A percentile compares a stretch with the other conserved stretches of the same genome.
Evolutionary conservation across 1,140 invertebrate genomes (phyloP).

Genomic region (Psilanteris sp.): DNA sequence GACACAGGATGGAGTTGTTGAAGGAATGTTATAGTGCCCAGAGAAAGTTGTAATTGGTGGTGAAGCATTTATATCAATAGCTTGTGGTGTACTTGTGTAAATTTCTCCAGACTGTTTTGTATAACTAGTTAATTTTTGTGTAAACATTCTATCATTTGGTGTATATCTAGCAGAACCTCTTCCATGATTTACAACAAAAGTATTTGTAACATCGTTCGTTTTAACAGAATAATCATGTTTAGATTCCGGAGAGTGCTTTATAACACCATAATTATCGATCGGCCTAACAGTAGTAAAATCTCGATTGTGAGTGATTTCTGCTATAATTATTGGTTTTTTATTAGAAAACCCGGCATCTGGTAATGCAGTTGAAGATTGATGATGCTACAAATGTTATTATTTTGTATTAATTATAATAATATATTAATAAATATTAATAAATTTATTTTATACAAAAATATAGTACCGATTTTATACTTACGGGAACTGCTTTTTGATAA

Average conservation of each 20-base stretch:
- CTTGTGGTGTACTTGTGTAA: slow-evolving; percentile 34
- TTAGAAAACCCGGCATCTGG: slow-evolving; percentile 65
- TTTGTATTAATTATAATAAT: not conserved
- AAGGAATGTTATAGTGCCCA: slow-evolving; percentile 50
- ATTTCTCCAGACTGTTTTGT: slow-evolving; percentile 5
- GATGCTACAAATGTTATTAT: slow-evolving; percentile 25
- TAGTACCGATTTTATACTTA: slow-evolving; percentile 19
- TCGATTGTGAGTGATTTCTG: slow-evolving; percentile 29
- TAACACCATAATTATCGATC: slow-evolving; percentile 9
- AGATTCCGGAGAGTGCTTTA: slow-evolving; percentile 30
- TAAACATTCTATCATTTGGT: slow-evolving; percentile 43
- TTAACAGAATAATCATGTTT: slow-evolving; percentile 23
- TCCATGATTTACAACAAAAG: slow-evolving; percentile 58
- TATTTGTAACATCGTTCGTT: slow-evolving; percentile 29
- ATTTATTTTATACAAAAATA: not conserved
- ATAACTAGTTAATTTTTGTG: slow-evolving; percentile 30
- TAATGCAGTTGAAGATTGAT: slow-evolving; percentile 48
- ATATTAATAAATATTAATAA: not conserved
- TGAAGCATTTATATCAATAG: slow-evolving; percentile 42
- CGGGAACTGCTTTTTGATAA: slow-evolving; percentile 20
- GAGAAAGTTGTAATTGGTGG: slow-evolving; percentile 64
- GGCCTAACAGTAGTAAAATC: slow-evolving; percentile 12
- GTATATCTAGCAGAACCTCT: slow-evolving; percentile 68
- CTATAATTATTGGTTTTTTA: slow-evolving; percentile 60
- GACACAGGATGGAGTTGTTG: slow-evolving; percentile 56